A percentile compares a stretch with the other conserved stretches of the same genome.
Conservation (phyloP, 2,797 vertebrate genomes). For the Coreius guichenoti region DNA sequence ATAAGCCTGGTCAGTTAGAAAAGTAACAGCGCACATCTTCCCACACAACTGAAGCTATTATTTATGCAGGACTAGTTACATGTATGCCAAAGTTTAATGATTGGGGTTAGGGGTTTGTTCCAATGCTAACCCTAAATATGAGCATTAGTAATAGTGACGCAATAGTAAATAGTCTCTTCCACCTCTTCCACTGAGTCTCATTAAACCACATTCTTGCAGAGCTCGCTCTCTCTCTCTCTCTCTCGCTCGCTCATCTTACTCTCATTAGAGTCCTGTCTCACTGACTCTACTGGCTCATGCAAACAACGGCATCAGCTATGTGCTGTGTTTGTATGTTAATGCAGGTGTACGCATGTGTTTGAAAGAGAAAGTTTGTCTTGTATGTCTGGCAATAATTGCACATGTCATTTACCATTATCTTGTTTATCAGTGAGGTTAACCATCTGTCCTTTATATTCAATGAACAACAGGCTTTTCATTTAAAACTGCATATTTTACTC, state of each 20-base stretch:
- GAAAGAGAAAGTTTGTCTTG: conserved; percentile 13
- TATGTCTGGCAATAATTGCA: conserved; percentile 15
- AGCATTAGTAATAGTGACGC: neutral
- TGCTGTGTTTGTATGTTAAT: conserved; percentile 8
- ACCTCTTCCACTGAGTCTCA: neutral
- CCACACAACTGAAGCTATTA: neutral
- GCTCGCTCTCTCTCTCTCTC: neutral
- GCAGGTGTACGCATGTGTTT: conserved; percentile 21
- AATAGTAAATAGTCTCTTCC: neutral
- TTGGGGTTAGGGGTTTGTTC: neutral
- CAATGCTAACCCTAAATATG: neutral
- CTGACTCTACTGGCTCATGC: conserved; percentile 17
- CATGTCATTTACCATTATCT: conserved; percentile 29
- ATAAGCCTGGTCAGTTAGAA: neutral
- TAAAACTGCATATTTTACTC: conserved; percentile 8
- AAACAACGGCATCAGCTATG: conserved; percentile 32
- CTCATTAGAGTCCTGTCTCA: conserved; percentile 27
- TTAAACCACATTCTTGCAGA: conserved; percentile 4
- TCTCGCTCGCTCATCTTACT: conserved; percentile 5
- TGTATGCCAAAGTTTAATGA: no score
- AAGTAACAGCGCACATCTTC: neutral
- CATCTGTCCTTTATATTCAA: conserved; percentile 23
- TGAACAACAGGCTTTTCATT: conserved; percentile 26
- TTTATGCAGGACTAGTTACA: neutral
- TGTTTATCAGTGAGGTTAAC: conserved; percentile 31